These are phyloP conservation scores for Tetragonula carbonaria DNA, from an alignment of 2,888 invertebrate species.

Conservation along the genomic window DNA sequence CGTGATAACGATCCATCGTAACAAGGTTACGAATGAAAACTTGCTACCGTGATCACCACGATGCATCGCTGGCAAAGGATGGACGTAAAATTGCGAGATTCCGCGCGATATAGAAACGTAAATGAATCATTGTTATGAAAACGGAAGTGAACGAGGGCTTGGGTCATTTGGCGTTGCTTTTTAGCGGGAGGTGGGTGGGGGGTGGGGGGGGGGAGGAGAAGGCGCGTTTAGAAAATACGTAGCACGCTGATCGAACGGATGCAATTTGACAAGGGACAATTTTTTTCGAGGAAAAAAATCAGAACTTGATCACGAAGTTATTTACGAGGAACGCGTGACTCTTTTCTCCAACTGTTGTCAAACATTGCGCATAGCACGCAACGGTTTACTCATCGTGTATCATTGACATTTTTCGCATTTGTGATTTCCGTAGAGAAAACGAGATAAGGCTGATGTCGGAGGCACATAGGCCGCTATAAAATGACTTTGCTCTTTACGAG, in stretches of 20 bases:
- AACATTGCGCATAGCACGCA: not conserved
- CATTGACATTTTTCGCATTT: not conserved
- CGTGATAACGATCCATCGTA: slow-evolving; percentile 51
- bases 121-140: slow-evolving; percentile 46
- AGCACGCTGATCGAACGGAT: not conserved
- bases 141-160: slow-evolving; percentile 34
- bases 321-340: not conserved
- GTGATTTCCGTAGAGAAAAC: not conserved
- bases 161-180: slow-evolving; percentile 20
- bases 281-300: not conserved
- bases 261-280: not conserved
- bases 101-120: slow-evolving; percentile 23
- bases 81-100: slow-evolving; percentile 11
- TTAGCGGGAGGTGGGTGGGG: too few relatives aligned
- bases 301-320: not conserved
- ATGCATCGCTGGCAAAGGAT: not conserved
- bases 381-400: too few relatives aligned
- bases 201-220: not conserved
- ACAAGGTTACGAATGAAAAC: slow-evolving; percentile 33
- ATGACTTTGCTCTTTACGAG: not conserved
- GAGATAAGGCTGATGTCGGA: slow-evolving; percentile 26
- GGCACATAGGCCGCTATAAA: not conserved
- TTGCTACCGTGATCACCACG: slow-evolving; percentile 4
- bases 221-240: not conserved
- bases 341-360: not conserved